Conservation (phyloP, 2,888 invertebrate genomes). For the Acrocera orbiculus region DNA sequence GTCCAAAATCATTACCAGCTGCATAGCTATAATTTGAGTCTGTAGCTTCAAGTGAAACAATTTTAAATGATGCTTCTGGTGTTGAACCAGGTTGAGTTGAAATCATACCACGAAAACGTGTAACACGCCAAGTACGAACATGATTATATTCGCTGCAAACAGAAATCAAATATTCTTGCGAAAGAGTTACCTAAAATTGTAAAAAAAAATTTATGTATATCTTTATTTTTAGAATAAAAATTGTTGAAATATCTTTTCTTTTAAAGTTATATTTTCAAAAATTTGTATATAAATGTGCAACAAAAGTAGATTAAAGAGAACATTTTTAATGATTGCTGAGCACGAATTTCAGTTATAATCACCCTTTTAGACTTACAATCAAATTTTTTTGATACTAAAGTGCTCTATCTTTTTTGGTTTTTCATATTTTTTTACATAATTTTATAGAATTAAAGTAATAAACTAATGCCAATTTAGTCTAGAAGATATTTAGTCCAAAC, state of each 20-base stretch:
- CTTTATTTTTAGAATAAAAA: background rate
- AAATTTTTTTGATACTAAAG: no score
- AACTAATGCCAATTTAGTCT: no score
- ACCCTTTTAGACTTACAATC: no score
- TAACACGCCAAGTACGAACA: conserved; percentile 92
- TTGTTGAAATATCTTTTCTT: background rate
- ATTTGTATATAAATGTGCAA: background rate
- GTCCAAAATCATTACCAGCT: conserved; percentile 57
- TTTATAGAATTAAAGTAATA: no score
- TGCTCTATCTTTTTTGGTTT: no score
- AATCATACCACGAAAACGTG: conserved; percentile 94
- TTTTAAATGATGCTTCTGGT: conserved; percentile 90
- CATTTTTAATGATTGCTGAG: no score
- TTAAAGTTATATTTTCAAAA: background rate
- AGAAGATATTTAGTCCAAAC: no score
- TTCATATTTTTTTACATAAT: no score
- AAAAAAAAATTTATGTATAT: background rate
- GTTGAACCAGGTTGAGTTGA: conserved; percentile 97
- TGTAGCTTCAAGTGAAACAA: conserved; percentile 37
- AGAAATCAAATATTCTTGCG: conserved; percentile 87
- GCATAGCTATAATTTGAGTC: conserved; percentile 45
- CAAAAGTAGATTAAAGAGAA: no score
- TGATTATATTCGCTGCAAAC: conserved; percentile 97
- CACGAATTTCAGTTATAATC: no score
- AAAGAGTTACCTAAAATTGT: conserved; percentile 58